Conservation (phyloP, 2,113 vertebrate species). For the Mustela nigripes region DNA sequence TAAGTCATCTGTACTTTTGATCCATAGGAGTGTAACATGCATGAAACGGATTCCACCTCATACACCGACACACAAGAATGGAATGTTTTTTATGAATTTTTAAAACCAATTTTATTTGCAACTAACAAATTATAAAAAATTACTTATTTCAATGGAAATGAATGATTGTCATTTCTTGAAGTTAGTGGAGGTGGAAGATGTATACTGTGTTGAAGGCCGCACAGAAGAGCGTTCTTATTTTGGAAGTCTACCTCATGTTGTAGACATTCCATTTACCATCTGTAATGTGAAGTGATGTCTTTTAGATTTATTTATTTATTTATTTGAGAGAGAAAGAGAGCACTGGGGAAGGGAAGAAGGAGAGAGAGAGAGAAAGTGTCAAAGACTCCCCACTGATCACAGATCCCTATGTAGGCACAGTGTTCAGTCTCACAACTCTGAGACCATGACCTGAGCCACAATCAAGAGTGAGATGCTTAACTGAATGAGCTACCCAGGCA, state of each 20-base stretch:
- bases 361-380: neutral
- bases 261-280: neutral
- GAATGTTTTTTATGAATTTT: neutral
- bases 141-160: neutral
- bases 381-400: neutral
- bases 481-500: neutral
- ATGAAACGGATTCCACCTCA: neutral
- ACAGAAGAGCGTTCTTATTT: neutral
- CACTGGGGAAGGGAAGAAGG: neutral
- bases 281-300: neutral
- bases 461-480: neutral
- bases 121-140: neutral
- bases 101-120: neutral
- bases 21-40: neutral
- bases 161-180: neutral
- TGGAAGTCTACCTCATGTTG: neutral
- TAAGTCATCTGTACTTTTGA: neutral
- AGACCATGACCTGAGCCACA: neutral
- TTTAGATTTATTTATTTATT: neutral
- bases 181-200: neutral
- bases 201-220: neutral
- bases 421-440: neutral
- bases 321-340: neutral
- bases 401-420: rapidly evolving
- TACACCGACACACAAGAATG: neutral